A percentile compares a stretch with the other conserved stretches of the same genome.
phyloP scores from a whole-genome alignment of 2,797 vertebrate genomes.

The Martes flavigula region DNA sequence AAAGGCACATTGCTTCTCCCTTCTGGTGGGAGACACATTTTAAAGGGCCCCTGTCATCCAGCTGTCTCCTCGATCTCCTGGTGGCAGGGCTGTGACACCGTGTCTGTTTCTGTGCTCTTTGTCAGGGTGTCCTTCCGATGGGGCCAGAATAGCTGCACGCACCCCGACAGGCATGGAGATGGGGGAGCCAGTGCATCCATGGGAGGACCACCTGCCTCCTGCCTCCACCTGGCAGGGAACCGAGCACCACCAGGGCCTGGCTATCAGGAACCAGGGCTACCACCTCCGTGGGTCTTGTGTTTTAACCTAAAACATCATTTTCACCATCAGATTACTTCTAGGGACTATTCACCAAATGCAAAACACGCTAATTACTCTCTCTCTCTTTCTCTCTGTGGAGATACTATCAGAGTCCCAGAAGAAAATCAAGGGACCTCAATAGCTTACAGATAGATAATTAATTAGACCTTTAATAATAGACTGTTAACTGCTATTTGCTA shows the following conservation, averaged over 20 bases:
- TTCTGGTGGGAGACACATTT: neutral
- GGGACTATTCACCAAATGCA: neutral
- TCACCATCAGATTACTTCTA: neutral
- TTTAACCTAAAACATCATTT: neutral
- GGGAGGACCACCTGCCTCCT: neutral
- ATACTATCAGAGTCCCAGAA: neutral
- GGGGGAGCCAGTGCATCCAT: neutral
- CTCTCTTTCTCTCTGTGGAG: neutral
- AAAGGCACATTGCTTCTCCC: neutral
- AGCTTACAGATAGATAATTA: neutral
- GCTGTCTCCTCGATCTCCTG: neutral
- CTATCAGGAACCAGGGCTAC: rapidly evolving
- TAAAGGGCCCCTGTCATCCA: neutral
- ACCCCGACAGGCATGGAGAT: neutral
- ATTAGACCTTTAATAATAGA: neutral
- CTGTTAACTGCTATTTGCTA: neutral
- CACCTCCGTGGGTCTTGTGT: rapidly evolving
- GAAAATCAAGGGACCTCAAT: neutral
- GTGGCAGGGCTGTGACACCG: neutral
- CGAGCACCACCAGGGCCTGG: rapidly evolving
- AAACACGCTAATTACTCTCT: neutral
- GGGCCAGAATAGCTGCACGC: neutral
- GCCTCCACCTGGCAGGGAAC: neutral
- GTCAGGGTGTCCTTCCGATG: neutral
- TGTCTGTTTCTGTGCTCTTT: conserved; percentile 44